These are phyloP conservation scores for Myodes glareolus DNA, from an alignment of 2,113 vertebrate species.

Conservation along the genomic window DNA sequence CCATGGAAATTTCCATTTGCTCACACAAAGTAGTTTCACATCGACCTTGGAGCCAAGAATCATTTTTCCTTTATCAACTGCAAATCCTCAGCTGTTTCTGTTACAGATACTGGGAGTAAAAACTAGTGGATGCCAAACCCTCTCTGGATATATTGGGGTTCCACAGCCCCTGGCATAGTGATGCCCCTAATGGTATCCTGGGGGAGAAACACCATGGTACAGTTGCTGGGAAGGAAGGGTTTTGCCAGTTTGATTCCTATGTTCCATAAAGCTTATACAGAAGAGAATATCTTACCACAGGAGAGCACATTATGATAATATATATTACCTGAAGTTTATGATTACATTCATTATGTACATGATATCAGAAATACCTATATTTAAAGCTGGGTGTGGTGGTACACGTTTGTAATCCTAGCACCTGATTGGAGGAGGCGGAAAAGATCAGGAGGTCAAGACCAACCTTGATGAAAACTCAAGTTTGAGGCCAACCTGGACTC, in stretches of 20 bases:
- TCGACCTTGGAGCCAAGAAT: not conserved
- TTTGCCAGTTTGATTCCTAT: not conserved
- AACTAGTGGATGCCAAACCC: not conserved
- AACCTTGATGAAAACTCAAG: not conserved
- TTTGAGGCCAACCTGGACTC: not conserved
- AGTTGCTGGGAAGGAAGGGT: not conserved
- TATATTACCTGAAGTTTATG: slow-evolving; percentile 15
- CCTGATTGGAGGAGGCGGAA: not conserved
- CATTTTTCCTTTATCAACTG: not conserved
- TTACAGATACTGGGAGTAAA: not conserved
- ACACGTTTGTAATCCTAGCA: not conserved
- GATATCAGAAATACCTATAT: slow-evolving; percentile 7
- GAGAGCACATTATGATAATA: not conserved
- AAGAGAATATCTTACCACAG: not conserved
- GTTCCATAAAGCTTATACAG: not conserved
- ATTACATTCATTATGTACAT: not conserved
- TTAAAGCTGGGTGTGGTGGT: not conserved
- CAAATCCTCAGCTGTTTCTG: not conserved
- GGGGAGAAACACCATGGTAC: not conserved
- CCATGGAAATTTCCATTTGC: not conserved
- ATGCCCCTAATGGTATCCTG: not conserved
- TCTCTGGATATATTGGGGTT: not conserved
- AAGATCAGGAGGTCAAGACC: not conserved
- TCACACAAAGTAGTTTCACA: not conserved
- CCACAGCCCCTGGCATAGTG: not conserved